Percentiles rank a stretch among this genome's conserved stretches.
Evolutionary conservation across 2,888 invertebrate genomes (phyloP).

Genomic region (Apodemia zela): DNA sequence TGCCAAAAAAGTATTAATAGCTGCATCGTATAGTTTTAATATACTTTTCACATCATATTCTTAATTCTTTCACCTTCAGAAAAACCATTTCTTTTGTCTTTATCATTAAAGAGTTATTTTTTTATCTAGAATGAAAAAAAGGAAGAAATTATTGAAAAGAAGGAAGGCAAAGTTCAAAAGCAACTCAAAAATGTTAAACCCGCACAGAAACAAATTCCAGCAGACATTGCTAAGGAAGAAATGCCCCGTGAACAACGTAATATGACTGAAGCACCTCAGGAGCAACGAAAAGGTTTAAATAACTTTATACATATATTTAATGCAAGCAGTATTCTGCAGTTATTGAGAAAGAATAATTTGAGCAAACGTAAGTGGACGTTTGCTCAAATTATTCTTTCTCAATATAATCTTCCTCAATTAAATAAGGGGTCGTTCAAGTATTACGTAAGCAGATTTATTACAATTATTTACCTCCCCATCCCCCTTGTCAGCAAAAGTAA

Average conservation of each 20-base stretch:
- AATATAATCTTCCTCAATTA: too few relatives aligned
- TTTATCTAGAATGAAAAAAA: conserved; percentile 47
- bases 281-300: conserved; percentile 64
- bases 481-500: too few relatives aligned
- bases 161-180: conserved; percentile 46
- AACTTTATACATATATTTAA: too few relatives aligned
- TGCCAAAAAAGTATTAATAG: neutral
- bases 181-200: conserved; percentile 44
- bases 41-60: neutral
- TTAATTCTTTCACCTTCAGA: neutral
- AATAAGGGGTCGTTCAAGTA: too few relatives aligned
- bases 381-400: too few relatives aligned
- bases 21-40: neutral
- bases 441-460: too few relatives aligned
- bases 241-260: conserved; percentile 47
- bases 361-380: too few relatives aligned
- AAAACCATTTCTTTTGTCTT: neutral
- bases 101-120: neutral
- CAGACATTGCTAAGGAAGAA: conserved; percentile 55
- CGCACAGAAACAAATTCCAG: conserved; percentile 39
- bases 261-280: conserved; percentile 58
- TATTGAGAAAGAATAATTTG: too few relatives aligned
- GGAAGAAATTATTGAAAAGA: conserved; percentile 56
- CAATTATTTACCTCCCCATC: too few relatives aligned
- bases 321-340: too few relatives aligned